Conservation (phyloP, 92 coral and sea anemone genomes). For the Palythoa grandiflora region DNA sequence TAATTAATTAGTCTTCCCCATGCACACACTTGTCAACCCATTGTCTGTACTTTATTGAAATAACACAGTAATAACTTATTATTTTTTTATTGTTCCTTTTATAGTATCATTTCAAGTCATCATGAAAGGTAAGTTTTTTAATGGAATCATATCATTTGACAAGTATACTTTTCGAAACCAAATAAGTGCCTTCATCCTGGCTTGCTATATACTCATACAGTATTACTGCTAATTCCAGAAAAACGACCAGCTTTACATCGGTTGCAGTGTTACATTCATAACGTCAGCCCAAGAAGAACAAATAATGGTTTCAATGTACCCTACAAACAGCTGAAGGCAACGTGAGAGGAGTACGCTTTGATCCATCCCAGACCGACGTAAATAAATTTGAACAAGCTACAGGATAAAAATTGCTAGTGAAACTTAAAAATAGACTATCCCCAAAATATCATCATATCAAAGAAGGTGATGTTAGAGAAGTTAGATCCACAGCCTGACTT, state of each 20-base stretch:
- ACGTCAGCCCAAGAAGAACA: constrained; percentile 48
- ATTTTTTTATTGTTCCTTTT: constrained; percentile 1
- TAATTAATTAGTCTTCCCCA: background rate
- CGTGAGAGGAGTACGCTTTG: constrained; percentile 58
- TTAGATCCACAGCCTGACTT: constrained; percentile 48
- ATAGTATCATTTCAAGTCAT: constrained; percentile 39
- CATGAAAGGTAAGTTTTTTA: constrained; percentile 42
- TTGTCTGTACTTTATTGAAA: constrained; percentile 32
- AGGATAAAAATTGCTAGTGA: constrained; percentile 53
- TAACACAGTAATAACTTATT: constrained; percentile 25
- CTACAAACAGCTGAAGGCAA: constrained; percentile 59
- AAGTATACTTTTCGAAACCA: background rate
- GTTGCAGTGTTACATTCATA: constrained; percentile 50
- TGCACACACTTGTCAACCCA: constrained; percentile 33
- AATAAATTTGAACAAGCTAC: constrained; percentile 40
- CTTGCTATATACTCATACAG: constrained; percentile 11
- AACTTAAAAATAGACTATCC: constrained; percentile 49
- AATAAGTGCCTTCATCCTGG: no score
- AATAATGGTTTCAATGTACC: constrained; percentile 53
- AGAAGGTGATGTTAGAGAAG: constrained; percentile 53
- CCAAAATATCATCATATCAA: constrained; percentile 53
- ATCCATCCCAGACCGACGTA: constrained; percentile 56
- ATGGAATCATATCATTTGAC: background rate
- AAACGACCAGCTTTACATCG: constrained; percentile 41
- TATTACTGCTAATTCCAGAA: constrained; percentile 46